Evolutionary conservation across 2,888 invertebrate species (phyloP).

Genomic region (Atherix ibis): DNA sequence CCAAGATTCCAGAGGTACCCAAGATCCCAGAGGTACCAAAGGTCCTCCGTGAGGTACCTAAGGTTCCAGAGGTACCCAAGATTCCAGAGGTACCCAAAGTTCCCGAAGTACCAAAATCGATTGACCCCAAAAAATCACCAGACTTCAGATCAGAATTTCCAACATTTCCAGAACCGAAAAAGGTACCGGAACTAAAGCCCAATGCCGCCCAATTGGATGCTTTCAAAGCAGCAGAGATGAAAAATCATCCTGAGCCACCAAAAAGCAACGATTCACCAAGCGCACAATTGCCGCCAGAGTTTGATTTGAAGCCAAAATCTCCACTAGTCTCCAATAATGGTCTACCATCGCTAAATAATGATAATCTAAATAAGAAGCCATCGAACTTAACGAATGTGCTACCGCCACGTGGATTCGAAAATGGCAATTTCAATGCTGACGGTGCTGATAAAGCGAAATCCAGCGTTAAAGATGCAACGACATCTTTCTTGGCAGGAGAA

Average conservation of each 20-base stretch:
- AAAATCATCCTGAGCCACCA: neutral
- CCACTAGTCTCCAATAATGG: conserved; percentile 15
- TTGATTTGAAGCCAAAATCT: conserved; percentile 8
- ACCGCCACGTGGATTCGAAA: conserved; percentile 17
- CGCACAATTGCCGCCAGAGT: conserved; percentile 12
- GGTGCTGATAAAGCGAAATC: conserved; percentile 11
- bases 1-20: no score
- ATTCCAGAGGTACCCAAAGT: conserved; percentile 1
- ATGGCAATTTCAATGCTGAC: conserved; percentile 17
- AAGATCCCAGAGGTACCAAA: conserved; percentile 4
- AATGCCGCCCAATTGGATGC: conserved; percentile 1
- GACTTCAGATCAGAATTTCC: no score
- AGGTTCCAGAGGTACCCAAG: no score
- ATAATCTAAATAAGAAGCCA: conserved; percentile 19
- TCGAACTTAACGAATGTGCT: conserved; percentile 11
- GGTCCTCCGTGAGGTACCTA: no score
- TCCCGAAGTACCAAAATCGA: conserved; percentile 2
- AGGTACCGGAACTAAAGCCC: conserved; percentile 20
- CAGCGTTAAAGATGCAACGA: conserved; percentile 24
- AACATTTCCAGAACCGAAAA: conserved; percentile 7
- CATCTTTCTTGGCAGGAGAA: conserved; percentile 25
- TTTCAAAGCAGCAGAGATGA: neutral
- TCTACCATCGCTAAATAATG: conserved; percentile 9
- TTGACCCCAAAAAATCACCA: no score
- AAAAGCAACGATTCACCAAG: conserved; percentile 14